These are phyloP conservation scores for Myrmecobius fasciatus DNA, from an alignment of 2,113 vertebrate genomes.

Conservation along the genomic window DNA sequence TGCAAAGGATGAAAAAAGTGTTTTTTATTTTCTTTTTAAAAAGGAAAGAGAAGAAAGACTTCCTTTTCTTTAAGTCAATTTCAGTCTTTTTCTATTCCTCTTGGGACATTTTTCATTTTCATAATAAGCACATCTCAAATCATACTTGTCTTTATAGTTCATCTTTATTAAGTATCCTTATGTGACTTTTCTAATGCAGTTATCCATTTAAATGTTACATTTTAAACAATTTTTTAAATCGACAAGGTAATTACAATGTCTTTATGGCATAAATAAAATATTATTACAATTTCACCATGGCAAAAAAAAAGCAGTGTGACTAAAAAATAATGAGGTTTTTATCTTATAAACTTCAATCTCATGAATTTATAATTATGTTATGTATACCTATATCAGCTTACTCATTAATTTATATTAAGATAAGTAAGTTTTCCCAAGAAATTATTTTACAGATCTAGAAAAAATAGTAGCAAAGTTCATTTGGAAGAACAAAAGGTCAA, in stretches of 20 bases:
- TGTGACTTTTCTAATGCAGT: not conserved
- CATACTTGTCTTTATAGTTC: not conserved
- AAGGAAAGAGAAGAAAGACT: conserved; percentile 18
- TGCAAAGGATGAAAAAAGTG: conserved; percentile 21
- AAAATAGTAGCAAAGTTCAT: too few species aligned
- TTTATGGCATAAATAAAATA: not conserved
- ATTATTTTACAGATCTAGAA: too few species aligned
- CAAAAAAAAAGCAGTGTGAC: not conserved
- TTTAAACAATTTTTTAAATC: not conserved
- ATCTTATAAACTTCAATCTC: not conserved
- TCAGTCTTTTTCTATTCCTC: conserved; percentile 52
- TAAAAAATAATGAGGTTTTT: not conserved
- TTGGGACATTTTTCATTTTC: conserved; percentile 53
- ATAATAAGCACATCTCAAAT: not conserved
- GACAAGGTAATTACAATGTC: not conserved
- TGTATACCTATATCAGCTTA: not conserved
- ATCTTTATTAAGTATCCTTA: not conserved
- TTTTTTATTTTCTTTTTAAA: conserved; percentile 44
- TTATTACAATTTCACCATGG: not conserved
- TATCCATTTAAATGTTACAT: not conserved
- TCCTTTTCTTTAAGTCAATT: conserved; percentile 38
- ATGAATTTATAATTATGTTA: not conserved
- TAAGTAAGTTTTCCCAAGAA: not conserved
- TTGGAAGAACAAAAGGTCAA: too few species aligned
- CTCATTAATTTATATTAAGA: not conserved